phyloP scores from a whole-genome alignment of 1,140 invertebrate genomes.

The Meloidogyne exigua region DNA sequence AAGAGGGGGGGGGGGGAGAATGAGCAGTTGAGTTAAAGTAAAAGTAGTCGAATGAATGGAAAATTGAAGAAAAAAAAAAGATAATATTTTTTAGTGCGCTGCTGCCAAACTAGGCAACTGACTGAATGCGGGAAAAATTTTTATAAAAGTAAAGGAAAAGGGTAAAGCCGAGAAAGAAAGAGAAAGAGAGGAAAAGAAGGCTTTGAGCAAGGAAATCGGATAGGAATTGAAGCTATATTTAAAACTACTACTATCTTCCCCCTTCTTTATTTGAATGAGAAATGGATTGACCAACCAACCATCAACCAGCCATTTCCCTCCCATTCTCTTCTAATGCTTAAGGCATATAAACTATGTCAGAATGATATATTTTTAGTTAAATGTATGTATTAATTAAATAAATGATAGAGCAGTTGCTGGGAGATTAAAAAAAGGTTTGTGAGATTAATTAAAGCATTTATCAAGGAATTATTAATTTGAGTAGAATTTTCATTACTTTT shows the following conservation, averaged over 20 bases:
- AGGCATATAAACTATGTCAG: too few relatives aligned
- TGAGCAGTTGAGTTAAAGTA: background rate
- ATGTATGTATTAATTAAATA: background rate
- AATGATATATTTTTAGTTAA: too few relatives aligned
- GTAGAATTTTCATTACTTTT: too few relatives aligned
- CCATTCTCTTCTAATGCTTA: too few relatives aligned
- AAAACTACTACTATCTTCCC: background rate
- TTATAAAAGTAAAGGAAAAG: background rate
- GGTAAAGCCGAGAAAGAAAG: background rate
- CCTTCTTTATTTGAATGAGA: background rate
- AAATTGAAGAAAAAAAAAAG: background rate
- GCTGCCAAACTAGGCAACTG: background rate
- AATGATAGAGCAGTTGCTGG: too few relatives aligned
- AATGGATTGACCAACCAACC: background rate
- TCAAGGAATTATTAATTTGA: too few relatives aligned
- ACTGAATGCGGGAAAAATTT: background rate
- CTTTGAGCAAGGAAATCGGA: slow-evolving; percentile 1
- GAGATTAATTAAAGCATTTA: too few relatives aligned
- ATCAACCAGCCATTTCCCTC: too few relatives aligned
- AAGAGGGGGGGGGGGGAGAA: background rate
- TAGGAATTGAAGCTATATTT: background rate
- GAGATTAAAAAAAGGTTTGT: too few relatives aligned
- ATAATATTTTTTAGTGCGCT: background rate
- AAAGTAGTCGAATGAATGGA: background rate
- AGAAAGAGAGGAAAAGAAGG: background rate